These are phyloP conservation scores for Callinectes sapidus DNA, from an alignment of 2,888 invertebrate species.

Conservation along the genomic window DNA sequence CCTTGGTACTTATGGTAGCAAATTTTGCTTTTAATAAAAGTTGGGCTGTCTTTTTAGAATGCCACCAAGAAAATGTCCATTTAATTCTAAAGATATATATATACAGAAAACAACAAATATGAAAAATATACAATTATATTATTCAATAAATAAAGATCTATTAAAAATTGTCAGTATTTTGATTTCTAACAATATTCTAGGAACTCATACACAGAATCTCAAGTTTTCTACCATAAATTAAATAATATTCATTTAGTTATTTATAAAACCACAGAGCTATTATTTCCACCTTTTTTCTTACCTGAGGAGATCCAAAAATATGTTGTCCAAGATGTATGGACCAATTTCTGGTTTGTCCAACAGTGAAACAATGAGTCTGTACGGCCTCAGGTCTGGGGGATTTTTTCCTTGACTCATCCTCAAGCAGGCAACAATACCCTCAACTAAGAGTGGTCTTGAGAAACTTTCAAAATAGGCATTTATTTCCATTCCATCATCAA, in stretches of 20 bases:
- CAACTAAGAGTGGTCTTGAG: constrained; percentile 74
- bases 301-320: constrained; percentile 85
- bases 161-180: too few species aligned
- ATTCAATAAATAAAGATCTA: too few species aligned
- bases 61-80: neutral
- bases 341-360: constrained; percentile 92
- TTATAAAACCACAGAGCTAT: too few species aligned
- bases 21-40: neutral
- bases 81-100: too few species aligned
- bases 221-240: too few species aligned
- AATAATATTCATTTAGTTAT: too few species aligned
- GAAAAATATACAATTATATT: too few species aligned
- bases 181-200: too few species aligned
- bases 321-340: constrained; percentile 84
- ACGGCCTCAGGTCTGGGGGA: constrained; percentile 77
- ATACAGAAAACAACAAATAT: too few species aligned
- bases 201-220: too few species aligned
- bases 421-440: constrained; percentile 63
- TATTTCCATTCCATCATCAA: constrained; percentile 59
- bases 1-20: neutral
- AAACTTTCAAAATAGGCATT: constrained; percentile 73
- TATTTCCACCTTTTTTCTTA: constrained; percentile 13
- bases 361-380: constrained; percentile 87
- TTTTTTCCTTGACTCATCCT: constrained; percentile 71
- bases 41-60: neutral